Percentiles rank a stretch among this genome's conserved stretches.
Conservation (phyloP, 2,113 vertebrate genomes). For the Tautogolabrus adspersus region DNA sequence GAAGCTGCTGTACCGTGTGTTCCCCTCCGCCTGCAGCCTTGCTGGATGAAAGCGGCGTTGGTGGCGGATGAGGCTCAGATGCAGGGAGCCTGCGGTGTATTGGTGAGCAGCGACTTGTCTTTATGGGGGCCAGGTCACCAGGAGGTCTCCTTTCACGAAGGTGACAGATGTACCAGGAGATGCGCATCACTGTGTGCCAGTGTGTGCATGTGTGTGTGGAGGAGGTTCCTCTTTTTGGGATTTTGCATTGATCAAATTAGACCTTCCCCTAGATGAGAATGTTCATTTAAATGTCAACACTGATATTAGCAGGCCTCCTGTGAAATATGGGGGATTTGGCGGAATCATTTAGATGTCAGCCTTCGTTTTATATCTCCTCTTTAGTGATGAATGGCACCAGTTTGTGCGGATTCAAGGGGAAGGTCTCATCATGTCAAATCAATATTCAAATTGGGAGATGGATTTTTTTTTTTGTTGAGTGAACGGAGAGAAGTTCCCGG, state of each 20-base stretch:
- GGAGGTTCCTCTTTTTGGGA: slow-evolving; percentile 10
- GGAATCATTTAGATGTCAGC: slow-evolving; percentile 69
- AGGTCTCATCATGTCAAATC: slow-evolving; percentile 57
- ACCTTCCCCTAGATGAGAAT: slow-evolving; percentile 66
- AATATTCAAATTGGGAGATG: slow-evolving; percentile 49
- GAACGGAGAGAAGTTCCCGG: not conserved
- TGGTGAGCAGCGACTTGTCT: slow-evolving; percentile 49
- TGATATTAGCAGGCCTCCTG: slow-evolving; percentile 57
- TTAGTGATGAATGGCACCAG: slow-evolving; percentile 59
- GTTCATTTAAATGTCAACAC: slow-evolving; percentile 79
- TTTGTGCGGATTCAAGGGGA: slow-evolving; percentile 50
- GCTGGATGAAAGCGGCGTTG: slow-evolving; percentile 60
- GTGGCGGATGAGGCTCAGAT: slow-evolving; percentile 53
- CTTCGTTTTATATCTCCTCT: slow-evolving; percentile 56
- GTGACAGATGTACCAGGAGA: slow-evolving; percentile 63
- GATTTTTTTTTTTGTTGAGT: not conserved
- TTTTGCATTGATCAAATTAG: slow-evolving; percentile 70
- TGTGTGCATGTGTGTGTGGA: not conserved
- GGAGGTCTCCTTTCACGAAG: slow-evolving; percentile 68
- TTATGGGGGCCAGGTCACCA: slow-evolving; percentile 60
- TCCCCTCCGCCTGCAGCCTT: slow-evolving; percentile 55
- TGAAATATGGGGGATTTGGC: slow-evolving; percentile 66
- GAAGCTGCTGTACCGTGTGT: slow-evolving; percentile 43
- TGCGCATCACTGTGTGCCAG: slow-evolving; percentile 8
- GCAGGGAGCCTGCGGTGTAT: slow-evolving; percentile 52